Conservation (phyloP, 2,797 vertebrate species). For the Siniperca obscura region DNA sequence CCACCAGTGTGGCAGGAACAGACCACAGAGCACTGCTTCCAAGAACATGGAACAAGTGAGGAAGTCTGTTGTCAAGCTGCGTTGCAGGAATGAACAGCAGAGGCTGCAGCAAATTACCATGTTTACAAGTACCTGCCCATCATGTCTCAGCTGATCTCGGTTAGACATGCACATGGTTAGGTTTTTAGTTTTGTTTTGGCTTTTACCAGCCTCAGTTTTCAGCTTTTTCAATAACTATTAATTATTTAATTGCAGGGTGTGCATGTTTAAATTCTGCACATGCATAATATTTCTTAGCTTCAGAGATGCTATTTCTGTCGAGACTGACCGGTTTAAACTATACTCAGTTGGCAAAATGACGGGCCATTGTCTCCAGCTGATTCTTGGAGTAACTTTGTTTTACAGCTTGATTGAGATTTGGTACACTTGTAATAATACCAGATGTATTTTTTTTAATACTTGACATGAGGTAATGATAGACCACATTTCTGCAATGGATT, state of each 20-base stretch:
- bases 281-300: background rate
- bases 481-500: background rate
- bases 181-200: background rate
- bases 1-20: constrained; percentile 18
- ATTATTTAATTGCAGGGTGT: background rate
- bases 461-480: background rate
- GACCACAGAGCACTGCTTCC: constrained; percentile 27
- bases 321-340: background rate
- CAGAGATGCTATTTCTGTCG: background rate
- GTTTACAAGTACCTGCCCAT: constrained; percentile 37
- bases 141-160: constrained; percentile 16
- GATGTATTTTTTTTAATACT: background rate
- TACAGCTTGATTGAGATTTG: background rate
- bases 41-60: constrained; percentile 19
- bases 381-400: background rate
- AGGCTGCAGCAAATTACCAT: constrained; percentile 47
- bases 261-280: background rate
- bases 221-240: background rate
- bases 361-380: no score
- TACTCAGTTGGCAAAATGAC: background rate
- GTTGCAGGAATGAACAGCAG: constrained; percentile 43
- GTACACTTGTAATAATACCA: background rate
- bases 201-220: constrained; percentile 12
- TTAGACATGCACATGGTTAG: background rate
- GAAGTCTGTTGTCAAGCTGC: constrained; percentile 41